A percentile compares a stretch with the other conserved stretches of the same genome.
Evolutionary conservation across 1,140 invertebrate genomes (phyloP).

Genomic region (Ceratina calcarata): DNA sequence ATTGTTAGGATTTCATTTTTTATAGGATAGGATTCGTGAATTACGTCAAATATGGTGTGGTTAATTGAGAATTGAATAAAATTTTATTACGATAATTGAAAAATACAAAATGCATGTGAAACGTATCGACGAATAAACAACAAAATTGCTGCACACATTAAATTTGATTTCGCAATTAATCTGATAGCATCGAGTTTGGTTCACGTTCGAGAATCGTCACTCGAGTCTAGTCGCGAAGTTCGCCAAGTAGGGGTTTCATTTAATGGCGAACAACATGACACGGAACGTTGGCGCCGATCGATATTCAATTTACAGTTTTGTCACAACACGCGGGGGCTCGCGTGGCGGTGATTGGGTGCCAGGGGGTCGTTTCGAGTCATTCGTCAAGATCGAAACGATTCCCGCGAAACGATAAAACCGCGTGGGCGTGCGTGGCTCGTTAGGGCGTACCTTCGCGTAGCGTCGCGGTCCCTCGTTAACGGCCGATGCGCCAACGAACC

Average conservation of each 20-base stretch:
- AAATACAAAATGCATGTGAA: too few relatives aligned
- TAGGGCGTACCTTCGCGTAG: slow-evolving; percentile 47
- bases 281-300: slow-evolving; percentile 64
- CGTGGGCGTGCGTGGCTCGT: slow-evolving; percentile 57
- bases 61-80: too few relatives aligned
- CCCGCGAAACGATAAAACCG: slow-evolving; percentile 51
- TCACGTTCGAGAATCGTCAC: too few relatives aligned
- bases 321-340: slow-evolving; percentile 69
- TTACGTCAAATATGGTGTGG: too few relatives aligned
- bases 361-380: slow-evolving; percentile 6
- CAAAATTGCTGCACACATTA: too few relatives aligned
- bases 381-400: slow-evolving; percentile 39
- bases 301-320: slow-evolving; percentile 80
- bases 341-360: slow-evolving; percentile 23
- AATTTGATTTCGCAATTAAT: too few relatives aligned
- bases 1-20: too few relatives aligned
- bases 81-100: too few relatives aligned
- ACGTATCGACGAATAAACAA: too few relatives aligned
- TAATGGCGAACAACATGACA: slow-evolving; percentile 74
- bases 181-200: too few relatives aligned
- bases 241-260: slow-evolving; percentile 32
- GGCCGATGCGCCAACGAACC: slow-evolving; percentile 46
- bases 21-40: too few relatives aligned
- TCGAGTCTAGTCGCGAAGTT: background rate
- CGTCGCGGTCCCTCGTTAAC: slow-evolving; percentile 54